Evolutionary conservation across 2,888 invertebrate genomes (phyloP), one percentile per base, ranked within the genome.

Genomic region (Ceratothoa steindachneri): DNA sequence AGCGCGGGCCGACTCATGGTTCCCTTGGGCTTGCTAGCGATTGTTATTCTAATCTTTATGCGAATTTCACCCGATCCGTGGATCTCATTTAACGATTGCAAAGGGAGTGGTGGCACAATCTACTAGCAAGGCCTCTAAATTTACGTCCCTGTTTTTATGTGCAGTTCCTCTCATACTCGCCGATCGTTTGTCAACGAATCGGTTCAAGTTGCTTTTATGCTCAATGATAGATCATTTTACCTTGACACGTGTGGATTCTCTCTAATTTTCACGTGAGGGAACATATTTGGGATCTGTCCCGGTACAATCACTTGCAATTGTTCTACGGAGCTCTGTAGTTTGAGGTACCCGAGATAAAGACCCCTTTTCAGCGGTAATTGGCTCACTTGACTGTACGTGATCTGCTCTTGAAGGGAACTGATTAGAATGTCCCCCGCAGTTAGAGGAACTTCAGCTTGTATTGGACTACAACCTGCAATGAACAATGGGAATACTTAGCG

Each of bases 241-340:
- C 92, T 92, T 15, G 96, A 96, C 0, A 99, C 93, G 83, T 97
- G 97, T 0, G 97, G 93, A 86, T 97, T 97, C 81, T 95, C 93
- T 77, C 98, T 87, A 51, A 98, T 90, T 84, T 94, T 93, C 80
- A 92, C 92, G 84, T 96, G 93, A 0, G 98, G 98, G 80, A 98
- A 88, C 81, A 97, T 93, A 84, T 97, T 98, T 2, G 98, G 98
- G 0, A 93, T 90, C 82, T 93, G 92, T 71, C 92, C 89, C 0
- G 96, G 94, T 28, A 97, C 97, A 65, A 98, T 91, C 9, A 98
- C 91, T 82, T 95, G 91, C 65, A 97, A 93, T 76, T 93, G 90
- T 84, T 97, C 97, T 72, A 98, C 94, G 0, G 97, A 96, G 81
- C 95, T 95, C 84, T 95, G 94, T 87, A 98, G 91, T 85, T 98